Evolutionary conservation across 2,797 vertebrate species (phyloP), one percentile per base, ranked within the genome.

Genomic region (Pantherophis alleghaniensis): DNA sequence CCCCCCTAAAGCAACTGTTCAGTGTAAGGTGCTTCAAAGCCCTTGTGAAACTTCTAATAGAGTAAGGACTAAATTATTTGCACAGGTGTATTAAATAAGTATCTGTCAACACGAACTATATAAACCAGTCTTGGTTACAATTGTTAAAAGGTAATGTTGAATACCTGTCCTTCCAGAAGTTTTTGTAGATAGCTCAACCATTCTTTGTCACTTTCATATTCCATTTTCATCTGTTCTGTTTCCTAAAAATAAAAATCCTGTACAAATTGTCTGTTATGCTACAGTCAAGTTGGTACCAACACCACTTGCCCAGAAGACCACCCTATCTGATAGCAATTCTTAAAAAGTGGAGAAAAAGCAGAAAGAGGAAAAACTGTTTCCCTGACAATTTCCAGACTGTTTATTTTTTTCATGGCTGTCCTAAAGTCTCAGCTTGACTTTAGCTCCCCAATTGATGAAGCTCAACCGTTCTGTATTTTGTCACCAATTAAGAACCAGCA

Each of bases 81-180:
- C 20, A 42, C 9, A 47, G 74, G 74, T 83, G 10, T 47, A 83
- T 83, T 47, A 83, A 87, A 57, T 87, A 69, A 87, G 37, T 20
- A 51, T 24, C 22, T 55, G 61, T 69, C n/a, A 90, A 20, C 37
- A 74, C 32, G 53, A 87, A 91, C 20, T 60, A 59, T 59, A 79
- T 18, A 83, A 53, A 9, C 13, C 47, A 83, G 53, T 13, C 24
- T 37, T 51, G 16, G 3, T 87, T 87, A 90, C 22, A 90, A 66
- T 60, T 91, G 32, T 94, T 89, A 86, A 94, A 95, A 88, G 69
- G 89, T 5, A 92, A 91, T 96, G 94, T 59, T 18, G 88, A 96
- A 93, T 96, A 99, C 98, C 98, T 99, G 98, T 97, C 98, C 98
- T 97, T 98, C 98, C 93, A 98, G 97, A 97, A 99, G 98, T 95